phyloP scores from a whole-genome alignment of 2,888 invertebrate species.

The Philopedon plagiatum region DNA sequence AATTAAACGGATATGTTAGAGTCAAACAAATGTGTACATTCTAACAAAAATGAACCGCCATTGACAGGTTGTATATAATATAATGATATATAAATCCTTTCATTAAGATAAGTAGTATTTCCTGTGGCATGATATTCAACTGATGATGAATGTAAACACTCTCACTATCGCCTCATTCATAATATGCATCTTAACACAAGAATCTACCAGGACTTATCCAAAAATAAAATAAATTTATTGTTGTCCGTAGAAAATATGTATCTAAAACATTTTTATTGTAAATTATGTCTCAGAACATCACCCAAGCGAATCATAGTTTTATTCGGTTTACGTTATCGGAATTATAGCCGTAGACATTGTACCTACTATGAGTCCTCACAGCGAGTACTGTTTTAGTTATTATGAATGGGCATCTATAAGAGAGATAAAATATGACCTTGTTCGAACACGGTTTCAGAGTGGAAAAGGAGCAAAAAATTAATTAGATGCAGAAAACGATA shows the following conservation, averaged over 20 bases:
- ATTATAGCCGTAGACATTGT: too few species aligned
- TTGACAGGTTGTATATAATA: conserved; percentile 37
- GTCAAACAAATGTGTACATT: conserved; percentile 29
- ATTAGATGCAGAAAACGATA: conserved; percentile 12
- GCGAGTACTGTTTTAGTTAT: background rate
- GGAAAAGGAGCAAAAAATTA: conserved; percentile 15
- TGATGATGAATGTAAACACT: conserved; percentile 33
- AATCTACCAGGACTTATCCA: conserved; percentile 15
- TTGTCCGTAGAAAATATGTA: too few species aligned
- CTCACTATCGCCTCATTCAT: conserved; percentile 35
- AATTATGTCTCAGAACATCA: too few species aligned
- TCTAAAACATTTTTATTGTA: too few species aligned
- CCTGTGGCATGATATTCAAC: conserved; percentile 30
- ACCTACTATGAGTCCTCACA: background rate
- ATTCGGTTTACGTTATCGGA: too few species aligned
- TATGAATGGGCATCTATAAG: conserved; percentile 6
- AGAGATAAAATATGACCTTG: conserved; percentile 6
- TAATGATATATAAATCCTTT: conserved; percentile 33
- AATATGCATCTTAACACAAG: conserved; percentile 17
- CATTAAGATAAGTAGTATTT: conserved; percentile 31
- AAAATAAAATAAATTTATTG: background rate
- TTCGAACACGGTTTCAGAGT: conserved; percentile 6
- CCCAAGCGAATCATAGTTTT: too few species aligned
- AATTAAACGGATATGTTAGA: conserved; percentile 25
- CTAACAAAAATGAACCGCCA: conserved; percentile 17